Base-by-base conservation (phyloP, 1,140 invertebrate species). In the Dendrolimus punctatus region DNA sequence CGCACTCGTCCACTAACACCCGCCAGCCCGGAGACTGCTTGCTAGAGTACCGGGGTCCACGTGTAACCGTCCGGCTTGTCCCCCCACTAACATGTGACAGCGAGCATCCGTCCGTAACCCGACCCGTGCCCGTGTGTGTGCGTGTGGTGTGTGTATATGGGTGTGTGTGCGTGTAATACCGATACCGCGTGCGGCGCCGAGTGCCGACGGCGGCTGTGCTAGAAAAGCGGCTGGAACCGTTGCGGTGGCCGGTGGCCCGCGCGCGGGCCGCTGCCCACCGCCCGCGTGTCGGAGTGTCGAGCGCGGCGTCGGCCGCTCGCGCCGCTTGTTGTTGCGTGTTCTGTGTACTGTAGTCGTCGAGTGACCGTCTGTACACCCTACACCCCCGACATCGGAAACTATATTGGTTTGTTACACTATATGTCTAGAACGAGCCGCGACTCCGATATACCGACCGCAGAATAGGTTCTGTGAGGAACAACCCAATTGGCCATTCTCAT, bases 381-480 rank as follows among this genome's bases (percentile, higher is more conserved):
- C 70, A 68, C 66, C 68, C 73, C 67, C 69, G 63, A 66, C 58
- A 23, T 23, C 73, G 79, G 79, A 82, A 82, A 84, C 72, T 71
- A 76, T 76, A 85, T 85, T 84, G 82, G 82, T 85, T 85, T 84
- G 77, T 82, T 80, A 76, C 23, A 23, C 23, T 49, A 50, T 74
- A 71, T 85, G 77, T 83, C 66, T 80, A 79, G 73, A 23, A 75
- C 64, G 66, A 76, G 69, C 66, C 82, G 80, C 79, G 76, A 66
- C 61, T 64, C 65, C 57, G 53, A 69, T 23, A 66, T 62, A 73
- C 68, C 70, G 78, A 81, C 75, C 80, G 82, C 82, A 84, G 82
- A 85, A 85, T 85, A 85, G 82, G 82, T 85, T 85, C 82, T 85
- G 82, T 76, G 82, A 85, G 82, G 82, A 83, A 85, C 71, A 56